Evolutionary conservation across 2,888 invertebrate genomes (phyloP).

Genomic region (Eledona agricola): DNA sequence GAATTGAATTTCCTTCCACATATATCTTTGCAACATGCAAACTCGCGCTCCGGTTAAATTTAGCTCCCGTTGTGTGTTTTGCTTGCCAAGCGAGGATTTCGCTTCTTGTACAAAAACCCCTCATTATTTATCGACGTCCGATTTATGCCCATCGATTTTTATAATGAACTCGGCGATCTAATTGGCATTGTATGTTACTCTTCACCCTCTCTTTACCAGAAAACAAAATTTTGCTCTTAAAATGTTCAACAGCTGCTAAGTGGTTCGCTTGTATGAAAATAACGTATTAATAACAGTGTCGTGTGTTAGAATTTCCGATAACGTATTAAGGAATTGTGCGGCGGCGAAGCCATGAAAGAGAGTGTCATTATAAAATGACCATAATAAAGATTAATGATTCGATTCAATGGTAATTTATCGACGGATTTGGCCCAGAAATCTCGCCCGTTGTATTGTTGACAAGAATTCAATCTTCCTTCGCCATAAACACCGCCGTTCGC

Average conservation of each 20-base stretch:
- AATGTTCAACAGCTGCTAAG: no score
- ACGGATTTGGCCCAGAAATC: constrained; percentile 37
- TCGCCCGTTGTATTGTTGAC: constrained; percentile 46
- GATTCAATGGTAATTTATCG: constrained; percentile 46
- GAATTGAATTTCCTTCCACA: constrained; percentile 55
- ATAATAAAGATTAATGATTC: constrained; percentile 49
- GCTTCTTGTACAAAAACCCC: constrained; percentile 20
- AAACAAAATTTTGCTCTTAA: no score
- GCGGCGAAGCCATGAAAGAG: constrained; percentile 34
- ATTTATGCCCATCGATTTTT: no score
- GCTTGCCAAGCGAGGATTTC: not conserved
- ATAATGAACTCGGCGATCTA: no score
- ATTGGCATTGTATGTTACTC: no score
- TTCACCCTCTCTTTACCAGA: no score
- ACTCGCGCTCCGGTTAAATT: constrained; percentile 47
- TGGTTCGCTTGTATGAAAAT: no score
- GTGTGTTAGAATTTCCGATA: no score
- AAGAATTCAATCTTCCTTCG: constrained; percentile 49
- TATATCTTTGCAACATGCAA: constrained; percentile 53
- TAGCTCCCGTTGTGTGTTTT: constrained; percentile 10
- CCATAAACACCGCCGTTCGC: constrained; percentile 48
- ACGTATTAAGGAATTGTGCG: no score
- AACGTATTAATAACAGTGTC: constrained; percentile 26
- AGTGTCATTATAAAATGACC: constrained; percentile 44
- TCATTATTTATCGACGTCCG: no score